These are phyloP conservation scores for Oceanodroma leucorhoa DNA, from an alignment of 2,797 vertebrate species.

Conservation along the genomic window DNA sequence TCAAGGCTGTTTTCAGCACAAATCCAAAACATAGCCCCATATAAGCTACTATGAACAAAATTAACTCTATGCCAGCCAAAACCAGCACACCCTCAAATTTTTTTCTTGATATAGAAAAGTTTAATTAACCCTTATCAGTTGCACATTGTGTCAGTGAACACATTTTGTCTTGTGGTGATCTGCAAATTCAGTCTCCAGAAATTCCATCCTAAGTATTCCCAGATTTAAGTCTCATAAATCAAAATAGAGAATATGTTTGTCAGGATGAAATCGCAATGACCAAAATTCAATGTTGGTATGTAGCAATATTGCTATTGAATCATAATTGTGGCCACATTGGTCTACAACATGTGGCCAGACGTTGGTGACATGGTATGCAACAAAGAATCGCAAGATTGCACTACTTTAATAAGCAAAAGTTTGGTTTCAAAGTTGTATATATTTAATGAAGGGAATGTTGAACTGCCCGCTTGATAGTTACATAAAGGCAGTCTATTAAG, in stretches of 20 bases:
- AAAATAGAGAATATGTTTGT: not conserved
- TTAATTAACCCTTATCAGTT: not conserved
- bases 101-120: not conserved
- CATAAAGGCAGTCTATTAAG: not conserved
- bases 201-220: not conserved
- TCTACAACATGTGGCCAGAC: accelerated
- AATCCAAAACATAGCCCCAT: too few species aligned
- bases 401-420: not conserved
- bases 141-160: not conserved
- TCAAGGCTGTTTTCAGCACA: too few species aligned
- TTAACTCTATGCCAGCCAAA: too few species aligned
- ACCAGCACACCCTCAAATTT: not conserved
- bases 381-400: not conserved
- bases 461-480: not conserved
- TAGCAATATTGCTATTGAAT: not conserved
- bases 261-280: not conserved
- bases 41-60: too few species aligned
- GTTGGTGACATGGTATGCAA: not conserved
- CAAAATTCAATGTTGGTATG: not conserved
- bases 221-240: not conserved
- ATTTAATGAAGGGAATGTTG: not conserved
- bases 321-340: not conserved
- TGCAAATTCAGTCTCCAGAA: not conserved
- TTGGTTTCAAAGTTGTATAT: not conserved
- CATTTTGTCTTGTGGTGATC: not conserved